Percentiles rank a stretch among this genome's conserved stretches.
Evolutionary conservation across 1,140 invertebrate species (phyloP).

Genomic region (Agraylea sexmaculata): DNA sequence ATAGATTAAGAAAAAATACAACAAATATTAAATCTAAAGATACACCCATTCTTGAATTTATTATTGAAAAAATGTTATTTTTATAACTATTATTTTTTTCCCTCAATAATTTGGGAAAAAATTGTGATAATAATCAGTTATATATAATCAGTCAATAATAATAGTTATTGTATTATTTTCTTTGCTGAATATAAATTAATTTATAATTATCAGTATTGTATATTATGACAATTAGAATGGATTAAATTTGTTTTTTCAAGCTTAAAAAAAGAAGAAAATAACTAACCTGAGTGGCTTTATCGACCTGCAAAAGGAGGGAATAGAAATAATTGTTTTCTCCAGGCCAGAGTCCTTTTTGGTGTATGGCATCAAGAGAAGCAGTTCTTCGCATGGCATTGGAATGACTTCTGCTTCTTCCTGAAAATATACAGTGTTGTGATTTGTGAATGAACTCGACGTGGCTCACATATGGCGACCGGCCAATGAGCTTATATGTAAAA

Average conservation of each 20-base stretch:
- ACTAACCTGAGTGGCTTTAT: slow-evolving; percentile 63
- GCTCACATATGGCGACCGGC: neutral
- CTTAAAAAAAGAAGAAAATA: neutral
- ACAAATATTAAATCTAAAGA: neutral
- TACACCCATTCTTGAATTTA: too few relatives aligned
- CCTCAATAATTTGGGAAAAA: too few relatives aligned
- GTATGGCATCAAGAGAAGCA: slow-evolving; percentile 64
- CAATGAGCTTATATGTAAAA: neutral
- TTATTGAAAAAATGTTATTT: too few relatives aligned
- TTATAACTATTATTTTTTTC: too few relatives aligned
- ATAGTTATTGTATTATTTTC: too few relatives aligned
- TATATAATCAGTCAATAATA: too few relatives aligned
- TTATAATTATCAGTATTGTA: too few relatives aligned
- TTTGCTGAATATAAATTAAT: too few relatives aligned
- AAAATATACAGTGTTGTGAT: slow-evolving; percentile 23
- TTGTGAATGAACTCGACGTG: neutral
- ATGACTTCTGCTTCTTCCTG: slow-evolving; percentile 51
- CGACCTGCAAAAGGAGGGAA: slow-evolving; percentile 52
- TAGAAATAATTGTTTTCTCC: slow-evolving; percentile 55
- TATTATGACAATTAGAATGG: too few relatives aligned
- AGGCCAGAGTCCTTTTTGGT: slow-evolving; percentile 64
- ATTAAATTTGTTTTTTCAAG: neutral
- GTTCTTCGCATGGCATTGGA: slow-evolving; percentile 56
- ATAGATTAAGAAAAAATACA: slow-evolving; percentile 1
- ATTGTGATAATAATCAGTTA: too few relatives aligned